Conservation (phyloP, 2,113 vertebrate genomes). For the Astur gentilis region DNA sequence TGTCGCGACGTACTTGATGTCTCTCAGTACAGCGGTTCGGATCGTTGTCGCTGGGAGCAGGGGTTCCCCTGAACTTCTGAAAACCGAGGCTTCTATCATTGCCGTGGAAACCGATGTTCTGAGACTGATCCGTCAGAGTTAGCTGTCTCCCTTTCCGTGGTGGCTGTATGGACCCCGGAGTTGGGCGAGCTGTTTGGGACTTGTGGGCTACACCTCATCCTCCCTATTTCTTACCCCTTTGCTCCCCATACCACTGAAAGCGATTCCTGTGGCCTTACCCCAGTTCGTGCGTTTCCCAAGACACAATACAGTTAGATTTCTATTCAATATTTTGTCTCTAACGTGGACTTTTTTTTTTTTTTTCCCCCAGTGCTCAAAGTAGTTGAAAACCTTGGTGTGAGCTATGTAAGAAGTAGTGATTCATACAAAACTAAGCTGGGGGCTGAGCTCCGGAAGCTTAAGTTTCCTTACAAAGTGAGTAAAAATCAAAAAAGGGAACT, state of each 20-base stretch:
- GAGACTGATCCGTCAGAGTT: neutral
- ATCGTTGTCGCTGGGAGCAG: neutral
- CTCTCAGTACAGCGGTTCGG: neutral
- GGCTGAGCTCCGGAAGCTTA: constrained; percentile 72
- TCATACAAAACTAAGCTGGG: constrained; percentile 77
- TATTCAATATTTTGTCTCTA: neutral
- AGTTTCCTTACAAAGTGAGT: constrained; percentile 83
- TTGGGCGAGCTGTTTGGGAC: neutral
- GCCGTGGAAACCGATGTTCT: accelerated
- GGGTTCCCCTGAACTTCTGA: neutral
- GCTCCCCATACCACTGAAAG: neutral
- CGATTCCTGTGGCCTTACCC: neutral
- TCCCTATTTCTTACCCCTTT: neutral
- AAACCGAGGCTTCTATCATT: accelerated
- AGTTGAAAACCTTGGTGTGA: constrained; percentile 89
- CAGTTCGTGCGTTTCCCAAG: neutral
- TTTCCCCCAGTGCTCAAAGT: constrained; percentile 84
- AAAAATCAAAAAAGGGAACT: neutral
- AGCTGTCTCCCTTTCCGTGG: neutral
- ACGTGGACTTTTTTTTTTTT: neutral
- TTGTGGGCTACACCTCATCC: accelerated
- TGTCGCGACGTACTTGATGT: accelerated
- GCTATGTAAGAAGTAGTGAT: constrained; percentile 69
- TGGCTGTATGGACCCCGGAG: neutral
- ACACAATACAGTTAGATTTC: neutral